Evolutionary conservation across 2,113 vertebrate genomes (phyloP).

Genomic region (Prunella fulvescens): DNA sequence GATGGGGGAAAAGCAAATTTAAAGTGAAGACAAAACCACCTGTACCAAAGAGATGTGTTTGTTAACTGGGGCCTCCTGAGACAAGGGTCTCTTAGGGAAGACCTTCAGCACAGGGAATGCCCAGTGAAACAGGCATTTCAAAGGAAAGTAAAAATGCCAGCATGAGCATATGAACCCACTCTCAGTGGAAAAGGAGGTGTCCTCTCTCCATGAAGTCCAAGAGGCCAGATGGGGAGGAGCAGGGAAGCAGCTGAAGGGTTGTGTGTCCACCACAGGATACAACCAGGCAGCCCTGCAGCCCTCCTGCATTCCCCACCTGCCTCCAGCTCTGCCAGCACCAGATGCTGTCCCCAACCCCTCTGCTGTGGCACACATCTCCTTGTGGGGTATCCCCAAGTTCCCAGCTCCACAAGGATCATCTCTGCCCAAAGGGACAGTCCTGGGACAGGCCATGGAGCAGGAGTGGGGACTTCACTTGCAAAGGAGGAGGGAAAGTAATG

Average conservation of each 20-base stretch:
- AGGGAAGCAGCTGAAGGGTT: background rate
- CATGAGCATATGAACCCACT: background rate
- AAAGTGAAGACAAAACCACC: background rate
- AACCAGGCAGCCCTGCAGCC: background rate
- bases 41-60: background rate
- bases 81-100: background rate
- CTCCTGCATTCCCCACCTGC: background rate
- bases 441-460: background rate
- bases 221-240: background rate
- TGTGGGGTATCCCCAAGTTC: fast-evolving
- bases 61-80: background rate
- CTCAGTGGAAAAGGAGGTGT: background rate
- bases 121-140: background rate
- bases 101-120: background rate
- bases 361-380: background rate
- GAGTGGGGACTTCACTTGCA: fast-evolving
- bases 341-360: background rate
- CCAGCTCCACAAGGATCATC: background rate
- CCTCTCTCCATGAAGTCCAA: background rate
- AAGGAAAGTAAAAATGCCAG: background rate
- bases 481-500: background rate
- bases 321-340: background rate
- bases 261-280: fast-evolving
- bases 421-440: background rate
- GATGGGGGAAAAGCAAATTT: background rate